Evolutionary conservation across 2,888 invertebrate species (phyloP).

Genomic region (Eilema caniola): DNA sequence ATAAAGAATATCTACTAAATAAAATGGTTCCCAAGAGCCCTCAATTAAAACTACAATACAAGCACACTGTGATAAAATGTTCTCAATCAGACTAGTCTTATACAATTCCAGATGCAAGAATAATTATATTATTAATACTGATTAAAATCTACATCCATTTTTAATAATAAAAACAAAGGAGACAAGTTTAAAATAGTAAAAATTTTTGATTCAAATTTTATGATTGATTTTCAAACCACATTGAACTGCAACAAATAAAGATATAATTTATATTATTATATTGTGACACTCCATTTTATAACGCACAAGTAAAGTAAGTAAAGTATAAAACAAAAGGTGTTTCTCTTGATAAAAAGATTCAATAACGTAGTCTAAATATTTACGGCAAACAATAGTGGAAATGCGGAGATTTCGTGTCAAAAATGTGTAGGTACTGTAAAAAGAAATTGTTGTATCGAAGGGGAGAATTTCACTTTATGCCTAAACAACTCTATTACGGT

Average conservation of each 20-base stretch:
- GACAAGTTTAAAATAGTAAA: not conserved
- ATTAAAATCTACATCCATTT: too few species aligned
- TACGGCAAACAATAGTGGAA: constrained; percentile 10
- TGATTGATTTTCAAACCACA: not conserved
- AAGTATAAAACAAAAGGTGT: not conserved
- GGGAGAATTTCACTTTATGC: constrained; percentile 64
- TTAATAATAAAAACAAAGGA: too few species aligned
- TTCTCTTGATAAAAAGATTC: not conserved
- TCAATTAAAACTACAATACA: too few species aligned
- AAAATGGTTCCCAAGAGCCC: too few species aligned
- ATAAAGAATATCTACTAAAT: too few species aligned
- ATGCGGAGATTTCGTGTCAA: constrained; percentile 8
- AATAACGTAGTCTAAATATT: constrained; percentile 3
- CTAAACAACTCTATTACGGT: constrained; percentile 73
- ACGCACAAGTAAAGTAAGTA: not conserved
- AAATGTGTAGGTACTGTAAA: constrained; percentile 20
- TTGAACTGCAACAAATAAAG: not conserved
- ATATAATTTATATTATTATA: not conserved
- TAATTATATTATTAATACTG: too few species aligned
- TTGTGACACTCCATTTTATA: not conserved
- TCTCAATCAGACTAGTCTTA: too few species aligned
- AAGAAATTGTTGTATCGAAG: constrained; percentile 60
- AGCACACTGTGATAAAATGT: too few species aligned
- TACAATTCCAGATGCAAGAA: too few species aligned
- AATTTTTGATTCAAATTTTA: not conserved